Percentiles rank a stretch among this genome's conserved stretches.
Conservation (phyloP, 2,113 vertebrate genomes). For the Notarius quadriscutis region DNA sequence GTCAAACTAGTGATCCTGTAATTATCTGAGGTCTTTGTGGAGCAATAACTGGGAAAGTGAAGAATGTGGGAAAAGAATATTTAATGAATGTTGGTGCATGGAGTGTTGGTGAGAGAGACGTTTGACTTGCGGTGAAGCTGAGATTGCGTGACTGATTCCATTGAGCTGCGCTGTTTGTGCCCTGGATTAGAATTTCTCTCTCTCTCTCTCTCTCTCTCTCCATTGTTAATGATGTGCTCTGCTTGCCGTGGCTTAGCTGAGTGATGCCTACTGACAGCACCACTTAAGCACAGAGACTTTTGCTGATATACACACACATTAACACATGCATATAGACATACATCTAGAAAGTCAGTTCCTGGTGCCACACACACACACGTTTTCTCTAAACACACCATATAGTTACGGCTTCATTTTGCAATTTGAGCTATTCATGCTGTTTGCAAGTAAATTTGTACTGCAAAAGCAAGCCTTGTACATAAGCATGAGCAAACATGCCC, state of each 20-base stretch:
- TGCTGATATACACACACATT: constrained; percentile 38
- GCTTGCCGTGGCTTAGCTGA: constrained; percentile 71
- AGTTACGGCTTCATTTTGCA: background rate
- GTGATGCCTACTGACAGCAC: constrained; percentile 73
- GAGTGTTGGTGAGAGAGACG: background rate
- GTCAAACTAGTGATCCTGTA: background rate
- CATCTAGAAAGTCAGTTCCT: constrained; percentile 14
- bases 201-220: constrained; percentile 38
- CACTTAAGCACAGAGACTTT: constrained; percentile 68
- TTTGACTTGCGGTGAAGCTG: constrained; percentile 5
- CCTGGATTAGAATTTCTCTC: constrained; percentile 42
- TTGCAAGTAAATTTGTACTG: background rate
- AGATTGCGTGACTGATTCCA: constrained; percentile 61
- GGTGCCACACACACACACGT: constrained; percentile 4
- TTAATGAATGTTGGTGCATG: background rate
- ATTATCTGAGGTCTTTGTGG: background rate
- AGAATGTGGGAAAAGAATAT: no score
- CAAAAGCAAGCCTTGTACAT: background rate
- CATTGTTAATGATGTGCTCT: constrained; percentile 73
- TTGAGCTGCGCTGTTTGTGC: constrained; percentile 41
- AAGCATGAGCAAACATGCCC: background rate
- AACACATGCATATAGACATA: constrained; percentile 6
- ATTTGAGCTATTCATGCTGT: background rate
- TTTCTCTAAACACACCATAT: background rate
- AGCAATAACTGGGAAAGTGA: background rate